A percentile compares a stretch with the other conserved stretches of the same genome.
Evolutionary conservation across 2,888 invertebrate species (phyloP).

Genomic region (Spicauda simplicius): DNA sequence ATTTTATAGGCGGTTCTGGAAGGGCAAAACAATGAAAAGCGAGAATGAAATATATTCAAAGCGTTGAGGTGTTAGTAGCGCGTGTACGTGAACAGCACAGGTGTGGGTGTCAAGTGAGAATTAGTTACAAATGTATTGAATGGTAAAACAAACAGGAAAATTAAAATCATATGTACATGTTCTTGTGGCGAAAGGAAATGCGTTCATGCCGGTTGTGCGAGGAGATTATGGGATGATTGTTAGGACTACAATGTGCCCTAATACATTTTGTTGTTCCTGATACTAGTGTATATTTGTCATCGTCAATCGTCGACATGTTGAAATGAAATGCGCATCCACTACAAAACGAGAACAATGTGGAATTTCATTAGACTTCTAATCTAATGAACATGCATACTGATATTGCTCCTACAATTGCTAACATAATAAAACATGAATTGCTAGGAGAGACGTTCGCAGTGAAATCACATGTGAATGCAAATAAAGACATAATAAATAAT

Average conservation of each 20-base stretch:
- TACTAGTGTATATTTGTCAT: background rate
- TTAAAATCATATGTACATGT: constrained; percentile 6
- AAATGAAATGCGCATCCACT: constrained; percentile 82
- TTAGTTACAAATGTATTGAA: constrained; percentile 10
- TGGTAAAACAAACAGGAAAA: background rate
- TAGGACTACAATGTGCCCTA: constrained; percentile 3
- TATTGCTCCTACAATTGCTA: constrained; percentile 26
- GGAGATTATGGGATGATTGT: constrained; percentile 6
- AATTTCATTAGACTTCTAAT: constrained; percentile 55
- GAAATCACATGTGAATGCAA: constrained; percentile 85
- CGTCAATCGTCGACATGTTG: constrained; percentile 17
- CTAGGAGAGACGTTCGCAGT: constrained; percentile 78
- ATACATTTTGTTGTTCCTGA: constrained; percentile 1
- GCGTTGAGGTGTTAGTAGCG: constrained; percentile 57
- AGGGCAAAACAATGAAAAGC: constrained; percentile 75
- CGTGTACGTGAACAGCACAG: constrained; percentile 29
- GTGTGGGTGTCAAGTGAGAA: background rate
- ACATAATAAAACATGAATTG: constrained; percentile 70
- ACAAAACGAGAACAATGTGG: constrained; percentile 36
- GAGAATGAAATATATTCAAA: constrained; percentile 61
- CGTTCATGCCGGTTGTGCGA: constrained; percentile 14
- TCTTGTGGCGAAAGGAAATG: constrained; percentile 20
- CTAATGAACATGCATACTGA: constrained; percentile 61
- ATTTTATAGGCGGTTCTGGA: constrained; percentile 69
- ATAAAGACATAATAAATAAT: constrained; percentile 77